phyloP scores from a whole-genome alignment of 2,888 invertebrate genomes.

The Eupelmus urozonus region DNA sequence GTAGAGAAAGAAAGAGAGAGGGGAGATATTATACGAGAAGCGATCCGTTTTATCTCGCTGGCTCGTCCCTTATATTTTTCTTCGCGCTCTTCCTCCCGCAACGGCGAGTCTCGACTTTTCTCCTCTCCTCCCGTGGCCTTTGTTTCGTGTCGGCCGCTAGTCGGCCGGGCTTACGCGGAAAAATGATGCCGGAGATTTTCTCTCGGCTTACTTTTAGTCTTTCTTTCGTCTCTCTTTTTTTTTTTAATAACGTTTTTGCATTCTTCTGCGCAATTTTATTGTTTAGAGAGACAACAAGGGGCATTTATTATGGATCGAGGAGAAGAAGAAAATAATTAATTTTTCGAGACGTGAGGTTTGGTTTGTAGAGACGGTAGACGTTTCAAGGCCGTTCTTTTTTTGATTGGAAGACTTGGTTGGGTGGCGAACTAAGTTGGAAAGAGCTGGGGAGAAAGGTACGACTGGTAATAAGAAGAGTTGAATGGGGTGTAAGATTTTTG shows the following conservation, averaged over 20 bases:
- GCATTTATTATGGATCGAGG: not conserved
- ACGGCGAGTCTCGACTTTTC: not conserved
- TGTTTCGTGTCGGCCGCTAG: slow-evolving; percentile 9
- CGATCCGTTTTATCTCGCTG: slow-evolving; percentile 25
- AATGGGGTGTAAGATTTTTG: too few species aligned
- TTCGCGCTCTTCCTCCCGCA: not conserved
- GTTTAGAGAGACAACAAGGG: not conserved
- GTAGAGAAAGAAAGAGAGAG: too few species aligned
- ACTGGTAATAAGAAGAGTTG: too few species aligned
- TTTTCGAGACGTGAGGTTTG: not conserved
- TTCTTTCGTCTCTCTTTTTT: not conserved
- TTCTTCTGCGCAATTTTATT: not conserved
- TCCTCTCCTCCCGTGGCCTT: slow-evolving; percentile 1
- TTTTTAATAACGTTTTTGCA: not conserved
- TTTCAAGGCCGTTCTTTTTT: too few species aligned
- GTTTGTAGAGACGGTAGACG: not conserved
- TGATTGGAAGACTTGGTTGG: too few species aligned
- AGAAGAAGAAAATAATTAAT: not conserved
- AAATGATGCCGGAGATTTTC: slow-evolving; percentile 22
- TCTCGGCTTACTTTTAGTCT: not conserved
- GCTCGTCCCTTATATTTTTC: not conserved
- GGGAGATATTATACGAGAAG: slow-evolving; percentile 46
- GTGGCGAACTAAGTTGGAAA: too few species aligned
- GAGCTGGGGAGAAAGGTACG: too few species aligned
- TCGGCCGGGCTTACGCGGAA: not conserved